Percentiles rank a stretch among this genome's conserved stretches.
Conservation (phyloP, 2,113 vertebrate species). For the Nerophis lumbriciformis region DNA sequence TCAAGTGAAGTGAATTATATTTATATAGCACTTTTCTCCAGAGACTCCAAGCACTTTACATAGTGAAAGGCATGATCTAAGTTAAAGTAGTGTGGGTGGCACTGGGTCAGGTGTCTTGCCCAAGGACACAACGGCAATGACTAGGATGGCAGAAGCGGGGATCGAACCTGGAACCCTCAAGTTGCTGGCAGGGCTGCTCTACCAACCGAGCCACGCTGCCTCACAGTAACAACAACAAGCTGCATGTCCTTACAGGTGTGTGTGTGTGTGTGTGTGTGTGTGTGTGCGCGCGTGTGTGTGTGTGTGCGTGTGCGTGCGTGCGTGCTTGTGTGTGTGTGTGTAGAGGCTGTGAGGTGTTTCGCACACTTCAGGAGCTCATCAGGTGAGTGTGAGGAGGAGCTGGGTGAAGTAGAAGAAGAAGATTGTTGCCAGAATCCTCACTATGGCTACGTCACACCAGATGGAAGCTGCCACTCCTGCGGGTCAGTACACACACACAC, state of each 20-base stretch:
- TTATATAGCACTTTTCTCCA: too few relatives aligned
- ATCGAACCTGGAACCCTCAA: too few relatives aligned
- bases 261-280: constrained; percentile 14
- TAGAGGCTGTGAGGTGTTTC: constrained; percentile 50
- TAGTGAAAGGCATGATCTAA: too few relatives aligned
- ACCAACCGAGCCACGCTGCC: too few relatives aligned
- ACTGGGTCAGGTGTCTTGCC: too few relatives aligned
- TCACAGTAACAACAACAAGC: background rate
- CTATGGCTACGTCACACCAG: constrained; percentile 22
- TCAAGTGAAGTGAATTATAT: too few relatives aligned
- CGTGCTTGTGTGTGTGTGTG: constrained; percentile 9
- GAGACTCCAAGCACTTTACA: too few relatives aligned
- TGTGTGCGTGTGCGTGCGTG: constrained; percentile 16
- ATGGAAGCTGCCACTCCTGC: constrained; percentile 38
- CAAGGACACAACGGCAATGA: too few relatives aligned
- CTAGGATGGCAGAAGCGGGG: too few relatives aligned
- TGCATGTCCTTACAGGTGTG: background rate
- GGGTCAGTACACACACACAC: constrained; percentile 41
- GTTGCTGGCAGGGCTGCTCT: too few relatives aligned
- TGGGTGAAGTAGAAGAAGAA: constrained; percentile 42
- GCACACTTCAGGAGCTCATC: background rate
- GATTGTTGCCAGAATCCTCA: constrained; percentile 50
- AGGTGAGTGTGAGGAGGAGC: constrained; percentile 31
- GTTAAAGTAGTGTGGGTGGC: too few relatives aligned
- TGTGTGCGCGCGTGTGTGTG: constrained; percentile 12